A percentile compares a stretch with the other conserved stretches of the same genome.
Evolutionary conservation across 2,888 invertebrate species (phyloP).

Genomic region (Phengaris alcon): DNA sequence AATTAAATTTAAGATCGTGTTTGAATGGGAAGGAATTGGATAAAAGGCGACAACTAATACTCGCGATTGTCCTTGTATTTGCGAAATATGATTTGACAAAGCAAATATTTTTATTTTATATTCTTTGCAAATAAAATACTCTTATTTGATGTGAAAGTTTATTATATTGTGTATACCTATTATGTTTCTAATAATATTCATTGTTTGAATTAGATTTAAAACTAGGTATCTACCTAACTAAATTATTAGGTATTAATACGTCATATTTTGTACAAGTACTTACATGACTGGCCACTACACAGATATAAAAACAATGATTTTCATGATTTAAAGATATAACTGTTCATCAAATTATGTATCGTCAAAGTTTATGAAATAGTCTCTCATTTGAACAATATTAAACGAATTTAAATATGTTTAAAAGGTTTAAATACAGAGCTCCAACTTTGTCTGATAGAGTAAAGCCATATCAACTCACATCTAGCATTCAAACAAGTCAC

Average conservation of each 20-base stretch:
- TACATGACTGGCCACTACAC: no score
- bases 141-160: neutral
- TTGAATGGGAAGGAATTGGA: slow-evolving; percentile 21
- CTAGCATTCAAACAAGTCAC: slow-evolving; percentile 20
- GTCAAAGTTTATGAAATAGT: neutral
- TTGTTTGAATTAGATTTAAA: no score
- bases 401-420: slow-evolving; percentile 17
- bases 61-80: slow-evolving; percentile 19
- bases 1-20: slow-evolving; percentile 26
- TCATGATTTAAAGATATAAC: neutral
- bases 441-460: slow-evolving; percentile 27
- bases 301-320: neutral
- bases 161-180: no score
- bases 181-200: no score
- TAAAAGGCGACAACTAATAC: slow-evolving; percentile 24
- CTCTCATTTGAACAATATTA: slow-evolving; percentile 4
- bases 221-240: no score
- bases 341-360: neutral
- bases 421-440: slow-evolving; percentile 24
- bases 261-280: no score
- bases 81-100: slow-evolving; percentile 10
- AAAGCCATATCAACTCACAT: slow-evolving; percentile 26
- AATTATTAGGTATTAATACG: no score
- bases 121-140: neutral
- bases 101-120: neutral